Conservation (phyloP, 2,888 invertebrate species). For the Nemurella pictetii region DNA sequence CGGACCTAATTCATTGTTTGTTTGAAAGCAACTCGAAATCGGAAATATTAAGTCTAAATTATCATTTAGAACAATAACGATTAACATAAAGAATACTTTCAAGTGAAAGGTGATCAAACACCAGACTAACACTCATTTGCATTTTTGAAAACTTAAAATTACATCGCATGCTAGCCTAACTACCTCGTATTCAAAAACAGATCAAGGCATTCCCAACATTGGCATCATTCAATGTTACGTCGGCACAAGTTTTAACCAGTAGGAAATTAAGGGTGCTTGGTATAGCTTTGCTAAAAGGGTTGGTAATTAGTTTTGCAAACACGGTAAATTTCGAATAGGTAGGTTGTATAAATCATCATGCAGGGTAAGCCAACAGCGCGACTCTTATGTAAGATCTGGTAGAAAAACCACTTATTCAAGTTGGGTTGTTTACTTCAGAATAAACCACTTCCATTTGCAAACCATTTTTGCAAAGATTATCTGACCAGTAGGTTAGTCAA, state of each 20-base stretch:
- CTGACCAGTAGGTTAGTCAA: too few species aligned
- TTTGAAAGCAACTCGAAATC: background rate
- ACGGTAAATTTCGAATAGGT: too few species aligned
- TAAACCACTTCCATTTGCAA: too few species aligned
- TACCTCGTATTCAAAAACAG: background rate
- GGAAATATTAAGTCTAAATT: background rate
- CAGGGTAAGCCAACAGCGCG: too few species aligned
- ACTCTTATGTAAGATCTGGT: too few species aligned
- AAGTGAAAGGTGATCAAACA: background rate
- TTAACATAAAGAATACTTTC: background rate
- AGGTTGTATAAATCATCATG: too few species aligned
- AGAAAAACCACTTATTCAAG: too few species aligned
- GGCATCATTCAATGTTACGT: background rate
- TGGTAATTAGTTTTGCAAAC: too few species aligned
- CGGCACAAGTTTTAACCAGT: background rate
- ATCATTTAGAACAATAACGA: background rate
- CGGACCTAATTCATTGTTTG: background rate
- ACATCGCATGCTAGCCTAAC: background rate
- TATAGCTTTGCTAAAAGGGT: too few species aligned
- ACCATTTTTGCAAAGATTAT: too few species aligned
- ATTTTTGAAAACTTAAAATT: background rate
- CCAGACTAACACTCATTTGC: background rate
- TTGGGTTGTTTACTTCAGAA: too few species aligned
- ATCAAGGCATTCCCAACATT: background rate
- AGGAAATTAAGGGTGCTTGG: background rate